Evolutionary conservation across 1,140 invertebrate genomes (phyloP), one percentile per base, ranked within the genome.

Genomic region (Neodiprion pinetum): DNA sequence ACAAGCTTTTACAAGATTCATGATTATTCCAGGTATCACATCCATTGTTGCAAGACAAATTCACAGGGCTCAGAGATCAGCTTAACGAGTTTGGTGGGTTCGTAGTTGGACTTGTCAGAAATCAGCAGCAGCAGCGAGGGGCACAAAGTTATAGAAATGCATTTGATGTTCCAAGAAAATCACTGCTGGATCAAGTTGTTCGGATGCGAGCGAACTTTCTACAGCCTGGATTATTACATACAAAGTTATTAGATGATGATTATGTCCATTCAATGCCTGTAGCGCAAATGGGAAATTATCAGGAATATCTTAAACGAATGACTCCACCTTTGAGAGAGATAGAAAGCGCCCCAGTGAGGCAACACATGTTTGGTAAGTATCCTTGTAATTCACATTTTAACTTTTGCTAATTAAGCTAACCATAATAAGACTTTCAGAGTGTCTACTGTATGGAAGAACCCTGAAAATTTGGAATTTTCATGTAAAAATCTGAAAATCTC

Each of bases 241-340:
- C 92, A 1, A 93, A 94, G 80, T 86, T 97, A 53, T 91, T 96
- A 72, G 96, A 97, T 85, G 96, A 97, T 82, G 98, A 99, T 89
- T 94, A 94, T 76, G 91, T 96, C 11, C 97, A 99, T 87, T 97
- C 95, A 76, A 94, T 98, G 91, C 97, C 98, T 1, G 96, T 99
- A 23, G 93, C 96, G 69, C 97, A 99, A 87, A 99, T 99, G 98
- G 98, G 98, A 80, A 99, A 99, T 90, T 99, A 99, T 88, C 97
- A 99, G 88, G 97, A 99, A 87, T 99, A 99, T 86, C 89, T 99
- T 48, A 99, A 99, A 89, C 93, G 96, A 70, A 95, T 96, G 91
- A 95, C 96, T 71, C 95, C 96, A 50, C 96, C 96, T 65, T 88
- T 99, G 48, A 89, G 97, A 66, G 97, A 99, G 90, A 95, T 99